A percentile compares a stretch with the other conserved stretches of the same genome.
phyloP scores from a whole-genome alignment of 2,113 vertebrate genomes.

The Planiliza haematocheilus region DNA sequence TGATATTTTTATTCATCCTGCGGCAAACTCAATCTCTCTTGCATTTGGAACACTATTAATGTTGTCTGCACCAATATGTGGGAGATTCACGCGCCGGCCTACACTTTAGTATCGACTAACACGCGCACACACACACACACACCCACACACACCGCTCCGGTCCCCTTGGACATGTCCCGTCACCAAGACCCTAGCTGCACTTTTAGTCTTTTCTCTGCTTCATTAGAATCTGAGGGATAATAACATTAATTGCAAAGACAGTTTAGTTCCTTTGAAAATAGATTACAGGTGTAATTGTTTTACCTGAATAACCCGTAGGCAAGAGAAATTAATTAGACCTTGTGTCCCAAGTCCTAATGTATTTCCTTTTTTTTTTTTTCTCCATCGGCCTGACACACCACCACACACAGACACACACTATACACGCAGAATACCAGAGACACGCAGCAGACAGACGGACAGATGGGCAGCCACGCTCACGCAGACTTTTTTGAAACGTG shows the following conservation, averaged over 20 bases:
- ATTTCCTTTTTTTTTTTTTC: slow-evolving; percentile 44
- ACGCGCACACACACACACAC: slow-evolving; percentile 7
- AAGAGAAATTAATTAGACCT: slow-evolving; percentile 79
- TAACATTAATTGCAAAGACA: slow-evolving; percentile 79
- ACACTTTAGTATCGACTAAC: slow-evolving; percentile 18
- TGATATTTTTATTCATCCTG: slow-evolving; percentile 82
- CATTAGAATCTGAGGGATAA: slow-evolving; percentile 74
- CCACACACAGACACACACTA: slow-evolving; percentile 1
- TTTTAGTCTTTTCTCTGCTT: slow-evolving; percentile 59
- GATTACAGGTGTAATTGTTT: slow-evolving; percentile 83
- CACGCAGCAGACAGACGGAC: slow-evolving; percentile 4
- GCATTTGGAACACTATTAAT: slow-evolving; percentile 83
- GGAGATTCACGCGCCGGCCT: slow-evolving; percentile 51
- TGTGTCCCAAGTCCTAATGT: slow-evolving; percentile 74
- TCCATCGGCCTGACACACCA: slow-evolving; percentile 26
- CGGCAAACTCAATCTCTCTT: slow-evolving; percentile 77
- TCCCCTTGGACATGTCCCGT: slow-evolving; percentile 66
- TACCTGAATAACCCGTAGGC: slow-evolving; percentile 79
- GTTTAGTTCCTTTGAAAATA: slow-evolving; percentile 80
- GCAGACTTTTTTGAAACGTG: not conserved
- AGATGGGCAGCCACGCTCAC: slow-evolving; percentile 22
- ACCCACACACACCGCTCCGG: slow-evolving; percentile 11
- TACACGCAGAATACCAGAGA: slow-evolving; percentile 14
- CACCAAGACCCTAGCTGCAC: slow-evolving; percentile 54
- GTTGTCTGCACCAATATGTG: slow-evolving; percentile 74